A percentile compares a stretch with the other conserved stretches of the same genome.
These are phyloP conservation scores for Nephrotoma appendiculata DNA, from an alignment of 2,888 invertebrate species.

Conservation along the genomic window DNA sequence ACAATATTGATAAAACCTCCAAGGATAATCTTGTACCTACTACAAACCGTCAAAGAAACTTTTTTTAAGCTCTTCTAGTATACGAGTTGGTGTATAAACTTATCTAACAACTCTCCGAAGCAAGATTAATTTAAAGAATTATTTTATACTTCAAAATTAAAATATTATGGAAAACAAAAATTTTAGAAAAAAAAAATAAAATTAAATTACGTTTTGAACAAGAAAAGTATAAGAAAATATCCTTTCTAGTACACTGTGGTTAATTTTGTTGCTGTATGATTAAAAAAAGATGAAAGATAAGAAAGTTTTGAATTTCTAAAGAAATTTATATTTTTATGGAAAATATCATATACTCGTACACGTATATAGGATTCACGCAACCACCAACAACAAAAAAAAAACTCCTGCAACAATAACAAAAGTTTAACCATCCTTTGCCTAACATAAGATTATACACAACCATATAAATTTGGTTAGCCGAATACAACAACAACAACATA, in stretches of 20 bases:
- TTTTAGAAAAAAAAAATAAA: background rate
- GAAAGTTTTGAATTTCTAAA: background rate
- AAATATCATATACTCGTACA: background rate
- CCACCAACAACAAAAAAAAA: too few species aligned
- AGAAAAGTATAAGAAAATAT: background rate
- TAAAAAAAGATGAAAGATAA: background rate
- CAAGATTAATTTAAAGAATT: background rate
- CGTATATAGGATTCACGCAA: too few species aligned
- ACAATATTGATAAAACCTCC: too few species aligned
- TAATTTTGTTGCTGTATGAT: background rate
- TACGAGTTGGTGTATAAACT: too few species aligned
- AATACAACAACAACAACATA: too few species aligned
- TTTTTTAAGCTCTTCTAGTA: too few species aligned
- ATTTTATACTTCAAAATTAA: background rate
- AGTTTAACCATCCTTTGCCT: too few species aligned
- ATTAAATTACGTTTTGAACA: background rate
- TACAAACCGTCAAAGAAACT: too few species aligned
- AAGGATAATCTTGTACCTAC: too few species aligned
- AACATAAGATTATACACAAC: too few species aligned
- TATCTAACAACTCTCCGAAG: background rate
- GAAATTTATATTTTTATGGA: background rate
- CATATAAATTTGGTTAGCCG: too few species aligned
- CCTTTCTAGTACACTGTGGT: background rate
- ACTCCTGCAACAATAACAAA: too few species aligned
- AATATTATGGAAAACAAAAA: background rate